Base-by-base conservation (phyloP, 2,888 invertebrate genomes). In the Aphidoletes aphidimyza region DNA sequence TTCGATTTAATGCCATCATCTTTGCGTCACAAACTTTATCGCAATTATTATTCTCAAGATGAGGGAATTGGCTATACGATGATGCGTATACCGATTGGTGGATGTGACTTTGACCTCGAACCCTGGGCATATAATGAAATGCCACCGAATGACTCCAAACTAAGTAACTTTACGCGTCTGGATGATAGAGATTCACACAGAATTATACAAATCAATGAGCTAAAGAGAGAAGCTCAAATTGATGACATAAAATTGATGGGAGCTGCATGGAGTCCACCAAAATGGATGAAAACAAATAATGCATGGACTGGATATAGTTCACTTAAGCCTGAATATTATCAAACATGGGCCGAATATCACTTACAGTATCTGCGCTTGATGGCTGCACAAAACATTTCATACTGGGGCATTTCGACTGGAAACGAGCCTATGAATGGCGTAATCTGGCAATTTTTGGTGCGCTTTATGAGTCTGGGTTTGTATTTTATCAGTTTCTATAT, bases 361-460 rank as follows among this genome's bases (percentile, higher is more conserved):
- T 87, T 96, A 1, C 94, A 93, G 92, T 97, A 96, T 90, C 89
- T 98, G 59, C 93, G 96, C 86, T 93, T 92, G 85, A 97, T 97
- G 89, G 91, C 92, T 85, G 91, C 92, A 42, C 89, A 93, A n/a
- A 93, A 93, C 22, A 89, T 93, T 69, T 89, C 92, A 2, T 93
- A 95, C 86, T 98, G 97, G 97, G 96, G 94, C 0, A 90, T 97
- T 45, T 95, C 97, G 0, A 94, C 95, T 0, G 96, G 36, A 37
- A 98, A 98, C 88, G 97, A 98, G 88, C 97, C 98, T 0, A 87
- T 92, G 5, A 93, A 94, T 87, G 93, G 93, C 11, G 90, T 93
- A 1, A 85, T 93, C 0, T 92, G 92, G 0, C 87, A 91, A 85
- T 89, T 89, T 0, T 88, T 89, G 85, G 87, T 89, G 11, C 88